phyloP scores from a whole-genome alignment of 2,797 vertebrate genomes.

The Microctenopoma stevenorrisi region DNA sequence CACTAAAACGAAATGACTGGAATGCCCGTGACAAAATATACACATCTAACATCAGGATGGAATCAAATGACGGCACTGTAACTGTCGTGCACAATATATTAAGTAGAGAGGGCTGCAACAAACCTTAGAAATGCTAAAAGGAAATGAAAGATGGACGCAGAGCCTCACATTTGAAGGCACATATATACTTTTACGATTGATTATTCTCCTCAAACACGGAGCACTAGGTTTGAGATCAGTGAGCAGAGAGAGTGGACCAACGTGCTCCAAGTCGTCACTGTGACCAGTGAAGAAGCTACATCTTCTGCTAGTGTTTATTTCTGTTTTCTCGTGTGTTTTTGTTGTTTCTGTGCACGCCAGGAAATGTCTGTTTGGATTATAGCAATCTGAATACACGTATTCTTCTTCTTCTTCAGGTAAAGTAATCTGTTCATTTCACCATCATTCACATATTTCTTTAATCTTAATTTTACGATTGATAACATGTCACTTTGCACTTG shows the following conservation, averaged over 20 bases:
- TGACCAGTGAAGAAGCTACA: background rate
- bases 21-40: too few species aligned
- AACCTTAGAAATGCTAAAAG: too few species aligned
- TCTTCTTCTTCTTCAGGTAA: background rate
- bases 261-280: too few species aligned
- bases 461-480: too few species aligned
- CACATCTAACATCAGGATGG: too few species aligned
- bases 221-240: background rate
- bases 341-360: background rate
- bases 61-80: too few species aligned
- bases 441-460: background rate
- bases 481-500: too few species aligned
- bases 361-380: background rate
- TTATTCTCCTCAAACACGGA: conserved; percentile 1
- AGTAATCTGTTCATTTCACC: background rate
- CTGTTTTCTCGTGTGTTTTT: background rate
- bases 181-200: background rate
- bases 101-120: background rate
- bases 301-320: background rate
- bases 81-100: too few species aligned
- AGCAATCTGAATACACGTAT: background rate
- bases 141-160: too few species aligned
- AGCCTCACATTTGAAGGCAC: background rate
- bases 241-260: conserved; percentile 2
- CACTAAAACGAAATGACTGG: too few species aligned